Percentiles rank a stretch among this genome's conserved stretches.
These are phyloP conservation scores for Plotosus lineatus DNA, from an alignment of 2,113 vertebrate species.

Conservation along the genomic window DNA sequence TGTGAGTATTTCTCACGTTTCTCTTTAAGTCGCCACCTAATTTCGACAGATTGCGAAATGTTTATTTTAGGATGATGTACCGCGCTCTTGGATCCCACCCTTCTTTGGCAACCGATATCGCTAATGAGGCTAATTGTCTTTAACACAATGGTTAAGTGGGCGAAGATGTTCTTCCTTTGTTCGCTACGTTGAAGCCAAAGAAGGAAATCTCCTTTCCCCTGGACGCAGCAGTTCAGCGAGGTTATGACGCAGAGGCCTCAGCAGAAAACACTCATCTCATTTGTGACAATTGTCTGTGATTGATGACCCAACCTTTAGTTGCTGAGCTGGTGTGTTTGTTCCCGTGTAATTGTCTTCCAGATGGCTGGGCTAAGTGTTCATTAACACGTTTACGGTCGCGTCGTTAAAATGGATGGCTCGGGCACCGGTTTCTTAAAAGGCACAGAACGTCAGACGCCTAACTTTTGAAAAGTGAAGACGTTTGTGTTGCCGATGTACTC, in stretches of 20 bases:
- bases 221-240: constrained; percentile 66
- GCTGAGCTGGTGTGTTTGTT: constrained; percentile 82
- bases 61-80: constrained; percentile 28
- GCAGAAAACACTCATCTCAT: constrained; percentile 71
- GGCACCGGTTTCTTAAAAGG: constrained; percentile 51
- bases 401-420: constrained; percentile 54
- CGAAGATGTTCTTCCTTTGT: constrained; percentile 37
- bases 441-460: constrained; percentile 62
- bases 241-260: constrained; percentile 72
- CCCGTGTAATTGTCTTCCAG: constrained; percentile 80
- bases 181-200: constrained; percentile 23
- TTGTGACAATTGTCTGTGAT: constrained; percentile 75
- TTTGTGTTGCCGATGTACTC: not conserved
- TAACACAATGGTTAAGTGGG: constrained; percentile 42
- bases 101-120: constrained; percentile 4
- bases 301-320: constrained; percentile 80
- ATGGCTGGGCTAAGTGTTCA: constrained; percentile 81
- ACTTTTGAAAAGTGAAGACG: constrained; percentile 59
- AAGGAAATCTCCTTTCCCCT: constrained; percentile 43
- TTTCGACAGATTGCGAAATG: constrained; percentile 28
- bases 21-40: constrained; percentile 18
- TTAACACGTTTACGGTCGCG: constrained; percentile 72
- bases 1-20: constrained; percentile 7
- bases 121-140: constrained; percentile 44
- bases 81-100: constrained; percentile 10